Evolutionary conservation across 2,113 vertebrate genomes (phyloP).

Genomic region (Hydrochoerus hydrochaeris): DNA sequence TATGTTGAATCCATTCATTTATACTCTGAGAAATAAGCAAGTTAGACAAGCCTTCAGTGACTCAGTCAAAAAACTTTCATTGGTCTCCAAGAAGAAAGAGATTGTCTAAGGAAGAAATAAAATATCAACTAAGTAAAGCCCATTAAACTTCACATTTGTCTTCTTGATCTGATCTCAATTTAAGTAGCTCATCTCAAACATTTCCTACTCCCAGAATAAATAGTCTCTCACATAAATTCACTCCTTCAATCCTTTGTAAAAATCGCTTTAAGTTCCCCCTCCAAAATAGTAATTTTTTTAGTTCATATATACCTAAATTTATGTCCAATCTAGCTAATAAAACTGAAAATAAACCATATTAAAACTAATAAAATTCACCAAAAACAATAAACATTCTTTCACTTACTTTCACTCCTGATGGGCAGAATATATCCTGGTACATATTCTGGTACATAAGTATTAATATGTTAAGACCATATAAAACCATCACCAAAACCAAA

Average conservation of each 20-base stretch:
- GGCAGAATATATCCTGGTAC: not conserved
- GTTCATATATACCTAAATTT: not conserved
- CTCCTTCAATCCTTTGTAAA: not conserved
- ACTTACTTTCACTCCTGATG: not conserved
- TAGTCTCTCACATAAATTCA: not conserved
- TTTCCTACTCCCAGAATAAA: not conserved
- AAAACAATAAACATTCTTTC: not conserved
- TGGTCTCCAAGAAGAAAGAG: not conserved
- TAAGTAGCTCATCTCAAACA: not conserved
- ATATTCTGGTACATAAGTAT: not conserved
- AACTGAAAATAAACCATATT: not conserved
- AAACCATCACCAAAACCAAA: not conserved
- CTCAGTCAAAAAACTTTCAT: not conserved
- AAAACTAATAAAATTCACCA: not conserved
- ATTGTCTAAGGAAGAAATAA: not conserved
- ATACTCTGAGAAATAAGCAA: slow-evolving; percentile 48
- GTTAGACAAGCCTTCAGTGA: not conserved
- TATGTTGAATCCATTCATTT: slow-evolving; percentile 63
- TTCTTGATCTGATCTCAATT: not conserved
- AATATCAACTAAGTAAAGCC: not conserved
- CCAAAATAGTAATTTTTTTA: not conserved
- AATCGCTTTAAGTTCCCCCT: not conserved
- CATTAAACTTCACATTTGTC: not conserved
- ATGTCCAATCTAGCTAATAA: not conserved
- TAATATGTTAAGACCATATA: not conserved